Evolutionary conservation across 2,797 vertebrate species (phyloP).

Genomic region (Vultur gryphus): DNA sequence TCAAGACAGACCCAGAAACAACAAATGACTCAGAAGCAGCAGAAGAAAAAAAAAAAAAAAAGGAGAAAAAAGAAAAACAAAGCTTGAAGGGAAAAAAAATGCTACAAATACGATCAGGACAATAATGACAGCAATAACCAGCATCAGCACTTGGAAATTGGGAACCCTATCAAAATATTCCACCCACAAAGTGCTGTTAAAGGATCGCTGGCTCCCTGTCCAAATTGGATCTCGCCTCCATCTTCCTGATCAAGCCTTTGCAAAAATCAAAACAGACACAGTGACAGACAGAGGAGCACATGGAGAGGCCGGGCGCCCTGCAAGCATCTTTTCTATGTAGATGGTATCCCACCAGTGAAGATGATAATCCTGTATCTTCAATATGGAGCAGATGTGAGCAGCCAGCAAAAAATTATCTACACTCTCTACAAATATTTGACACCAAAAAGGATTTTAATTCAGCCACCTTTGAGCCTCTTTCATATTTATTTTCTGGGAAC

Average conservation of each 20-base stretch:
- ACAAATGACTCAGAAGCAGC: not conserved
- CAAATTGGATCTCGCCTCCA: constrained; percentile 44
- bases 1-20: constrained; percentile 1
- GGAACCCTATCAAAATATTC: constrained; percentile 50
- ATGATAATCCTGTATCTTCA: not conserved
- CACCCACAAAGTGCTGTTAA: constrained; percentile 38
- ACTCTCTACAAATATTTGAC: constrained; percentile 37
- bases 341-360: constrained; percentile 6
- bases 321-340: not conserved
- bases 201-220: constrained; percentile 41
- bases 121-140: constrained; percentile 14
- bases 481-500: constrained; percentile 38
- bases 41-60: not conserved
- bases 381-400: constrained; percentile 27
- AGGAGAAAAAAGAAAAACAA: not conserved
- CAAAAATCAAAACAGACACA: constrained; percentile 44
- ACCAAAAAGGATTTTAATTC: constrained; percentile 30
- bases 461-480: constrained; percentile 13
- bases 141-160: constrained; percentile 8
- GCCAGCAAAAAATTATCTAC: not conserved
- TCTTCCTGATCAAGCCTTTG: constrained; percentile 43
- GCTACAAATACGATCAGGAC: not conserved
- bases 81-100: not conserved
- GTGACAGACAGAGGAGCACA: constrained; percentile 51
- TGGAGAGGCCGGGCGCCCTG: constrained; percentile 1